Base-by-base conservation (phyloP, 2,797 vertebrate genomes). In the Crypturellus tataupa region DNA sequence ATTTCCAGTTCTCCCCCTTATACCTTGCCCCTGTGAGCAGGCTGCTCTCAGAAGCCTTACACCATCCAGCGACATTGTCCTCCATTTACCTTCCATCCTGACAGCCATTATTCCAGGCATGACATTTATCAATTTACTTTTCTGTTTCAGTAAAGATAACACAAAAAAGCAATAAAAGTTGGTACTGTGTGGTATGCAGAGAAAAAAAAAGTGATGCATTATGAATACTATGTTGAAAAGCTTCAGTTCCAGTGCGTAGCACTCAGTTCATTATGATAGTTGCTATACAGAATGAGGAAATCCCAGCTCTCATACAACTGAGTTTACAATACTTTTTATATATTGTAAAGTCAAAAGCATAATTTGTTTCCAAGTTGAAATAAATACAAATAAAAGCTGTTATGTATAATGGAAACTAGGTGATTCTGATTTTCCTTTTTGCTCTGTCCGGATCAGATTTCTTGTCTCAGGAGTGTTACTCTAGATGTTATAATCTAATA, bases 281-380 rank as follows among this genome's bases (percentile, higher is more conserved):
- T 91, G 69, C 82, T 60, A 37, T 77, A 71, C 23, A 85, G 44
- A 86, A 63, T 44, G 63, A 87, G 70, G n/a, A 91, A 90, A 85
- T 25, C 13, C 27, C 92, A 77, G 12, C 55, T 56, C n/a, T 67
- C 47, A 69, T 42, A 70, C 37, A 83, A 81, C 40, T 64, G 13
- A 53, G 3, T 67, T 95, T 87, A 42, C 49, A 1, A 2, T n/a
- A 35, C 33, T 78, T 75, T 85, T 91, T 72, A 49, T 0, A 1
- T 53, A 31, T 73, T 85, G 60, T 40, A 70, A 91, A 92, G 60
- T 72, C 64, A 85, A 85, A 89, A 91, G 25, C 35, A 88, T 13
- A 89, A 20, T 24, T 90, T 77, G 15, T 81, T 93, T 92, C 67
- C 67, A 92, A 87, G 27, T 72, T 46, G 77, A 94, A 89, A 83